Percentiles rank a stretch among this genome's conserved stretches.
phyloP scores from a whole-genome alignment of 2,113 vertebrate genomes.

The Saguinus midas region DNA sequence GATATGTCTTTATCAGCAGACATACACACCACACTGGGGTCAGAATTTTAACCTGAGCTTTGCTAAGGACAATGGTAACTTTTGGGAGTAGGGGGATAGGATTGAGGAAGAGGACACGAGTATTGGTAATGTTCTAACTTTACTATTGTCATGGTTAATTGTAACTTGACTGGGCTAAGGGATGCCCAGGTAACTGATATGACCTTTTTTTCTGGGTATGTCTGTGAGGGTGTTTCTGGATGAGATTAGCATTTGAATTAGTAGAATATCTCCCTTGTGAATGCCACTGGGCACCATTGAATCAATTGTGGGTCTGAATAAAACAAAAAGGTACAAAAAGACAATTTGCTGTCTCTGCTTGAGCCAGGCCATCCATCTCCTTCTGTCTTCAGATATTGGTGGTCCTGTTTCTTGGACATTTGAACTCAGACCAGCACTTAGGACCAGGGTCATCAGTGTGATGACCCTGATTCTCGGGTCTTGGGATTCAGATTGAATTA shows the following conservation, averaged over 20 bases:
- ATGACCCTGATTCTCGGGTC: not conserved
- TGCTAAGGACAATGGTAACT: not conserved
- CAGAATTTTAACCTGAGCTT: not conserved
- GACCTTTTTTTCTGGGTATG: not conserved
- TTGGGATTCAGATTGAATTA: not conserved
- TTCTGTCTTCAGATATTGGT: not conserved
- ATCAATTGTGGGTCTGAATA: not conserved
- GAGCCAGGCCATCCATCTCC: not conserved
- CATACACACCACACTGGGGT: not conserved
- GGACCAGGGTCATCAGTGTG: too few species aligned
- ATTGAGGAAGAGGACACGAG: not conserved
- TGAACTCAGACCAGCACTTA: not conserved
- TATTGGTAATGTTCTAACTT: not conserved
- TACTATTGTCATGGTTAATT: not conserved
- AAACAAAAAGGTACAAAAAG: not conserved
- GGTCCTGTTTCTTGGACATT: not conserved
- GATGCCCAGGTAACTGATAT: not conserved
- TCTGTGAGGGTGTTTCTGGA: not conserved
- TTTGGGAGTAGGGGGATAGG: not conserved
- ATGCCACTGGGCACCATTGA: too few species aligned
- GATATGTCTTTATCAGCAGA: too few species aligned
- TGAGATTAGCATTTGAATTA: not conserved
- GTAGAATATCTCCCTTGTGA: not conserved
- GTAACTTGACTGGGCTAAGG: not conserved
- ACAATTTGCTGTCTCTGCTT: not conserved